Percentiles rank a stretch among this genome's conserved stretches.
Evolutionary conservation across 2,888 invertebrate genomes (phyloP).

Genomic region (Campoletis raptor): DNA sequence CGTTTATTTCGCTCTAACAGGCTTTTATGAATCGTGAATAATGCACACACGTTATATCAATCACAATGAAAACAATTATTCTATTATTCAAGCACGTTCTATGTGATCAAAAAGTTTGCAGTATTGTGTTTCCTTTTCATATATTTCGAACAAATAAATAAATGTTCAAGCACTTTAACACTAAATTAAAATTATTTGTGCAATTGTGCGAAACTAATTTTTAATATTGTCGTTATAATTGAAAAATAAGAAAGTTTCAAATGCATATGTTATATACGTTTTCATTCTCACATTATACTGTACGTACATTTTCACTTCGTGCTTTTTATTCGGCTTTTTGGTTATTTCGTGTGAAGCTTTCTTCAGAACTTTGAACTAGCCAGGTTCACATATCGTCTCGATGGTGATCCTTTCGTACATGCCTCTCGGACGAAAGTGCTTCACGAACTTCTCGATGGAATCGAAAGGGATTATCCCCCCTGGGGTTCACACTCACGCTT

Average conservation of each 20-base stretch:
- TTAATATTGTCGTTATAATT: background rate
- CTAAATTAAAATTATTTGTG: background rate
- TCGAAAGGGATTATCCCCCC: conserved; percentile 51
- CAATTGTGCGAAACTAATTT: background rate
- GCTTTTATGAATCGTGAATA: background rate
- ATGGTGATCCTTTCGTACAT: conserved; percentile 42
- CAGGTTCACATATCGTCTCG: conserved; percentile 36
- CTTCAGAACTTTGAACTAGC: conserved; percentile 33
- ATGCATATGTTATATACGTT: background rate
- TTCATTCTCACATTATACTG: conserved; percentile 4
- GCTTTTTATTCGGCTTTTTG: background rate
- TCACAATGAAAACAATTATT: background rate
- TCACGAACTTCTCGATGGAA: conserved; percentile 59
- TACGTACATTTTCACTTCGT: background rate
- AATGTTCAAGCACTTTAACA: background rate
- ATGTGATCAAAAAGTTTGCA: background rate
- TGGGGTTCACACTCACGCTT: conserved; percentile 31
- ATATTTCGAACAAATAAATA: background rate
- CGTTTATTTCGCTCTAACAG: background rate
- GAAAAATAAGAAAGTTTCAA: background rate
- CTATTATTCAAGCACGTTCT: background rate
- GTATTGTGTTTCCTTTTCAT: background rate
- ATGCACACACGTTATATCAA: background rate
- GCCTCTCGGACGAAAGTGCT: conserved; percentile 44
- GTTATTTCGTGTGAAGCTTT: conserved; percentile 33